These are phyloP conservation scores for Planiliza haematocheilus DNA, from an alignment of 2,113 vertebrate genomes.

Conservation along the genomic window DNA sequence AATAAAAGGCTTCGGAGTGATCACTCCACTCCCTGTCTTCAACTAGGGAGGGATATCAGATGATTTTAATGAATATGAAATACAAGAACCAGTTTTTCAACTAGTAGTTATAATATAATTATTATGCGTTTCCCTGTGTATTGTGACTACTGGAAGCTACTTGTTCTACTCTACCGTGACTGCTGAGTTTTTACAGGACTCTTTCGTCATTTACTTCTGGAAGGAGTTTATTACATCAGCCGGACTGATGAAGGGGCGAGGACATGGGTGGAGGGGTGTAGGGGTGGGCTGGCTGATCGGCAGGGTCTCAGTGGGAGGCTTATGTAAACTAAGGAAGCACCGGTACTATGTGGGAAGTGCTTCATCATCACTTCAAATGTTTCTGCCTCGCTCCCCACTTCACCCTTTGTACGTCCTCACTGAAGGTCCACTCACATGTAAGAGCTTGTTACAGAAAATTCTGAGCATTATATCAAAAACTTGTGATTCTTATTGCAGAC, in stretches of 20 bases:
- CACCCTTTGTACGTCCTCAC: background rate
- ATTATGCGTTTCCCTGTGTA: too few species aligned
- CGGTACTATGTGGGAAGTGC: conserved; percentile 34
- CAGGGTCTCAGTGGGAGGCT: conserved; percentile 58
- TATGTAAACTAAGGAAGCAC: conserved; percentile 65
- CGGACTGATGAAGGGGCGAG: conserved; percentile 13
- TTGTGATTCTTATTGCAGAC: too few species aligned
- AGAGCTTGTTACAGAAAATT: background rate
- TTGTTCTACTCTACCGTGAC: background rate
- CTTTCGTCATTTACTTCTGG: background rate
- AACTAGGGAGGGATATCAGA: background rate
- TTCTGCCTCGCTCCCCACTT: background rate
- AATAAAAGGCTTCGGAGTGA: too few species aligned
- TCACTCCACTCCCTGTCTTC: background rate
- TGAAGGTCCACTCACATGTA: background rate
- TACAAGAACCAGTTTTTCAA: background rate
- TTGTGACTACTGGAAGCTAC: background rate
- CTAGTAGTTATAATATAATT: too few species aligned
- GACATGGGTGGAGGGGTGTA: conserved; percentile 27
- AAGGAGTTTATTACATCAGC: conserved; percentile 41
- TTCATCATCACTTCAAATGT: conserved; percentile 49
- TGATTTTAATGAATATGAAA: background rate
- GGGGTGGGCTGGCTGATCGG: conserved; percentile 22
- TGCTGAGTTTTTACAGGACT: background rate
- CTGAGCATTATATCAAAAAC: background rate